A percentile compares a stretch with the other conserved stretches of the same genome.
These are phyloP conservation scores for Drosophila engyochracea DNA, from an alignment of 2,888 invertebrate genomes.

Conservation along the genomic window DNA sequence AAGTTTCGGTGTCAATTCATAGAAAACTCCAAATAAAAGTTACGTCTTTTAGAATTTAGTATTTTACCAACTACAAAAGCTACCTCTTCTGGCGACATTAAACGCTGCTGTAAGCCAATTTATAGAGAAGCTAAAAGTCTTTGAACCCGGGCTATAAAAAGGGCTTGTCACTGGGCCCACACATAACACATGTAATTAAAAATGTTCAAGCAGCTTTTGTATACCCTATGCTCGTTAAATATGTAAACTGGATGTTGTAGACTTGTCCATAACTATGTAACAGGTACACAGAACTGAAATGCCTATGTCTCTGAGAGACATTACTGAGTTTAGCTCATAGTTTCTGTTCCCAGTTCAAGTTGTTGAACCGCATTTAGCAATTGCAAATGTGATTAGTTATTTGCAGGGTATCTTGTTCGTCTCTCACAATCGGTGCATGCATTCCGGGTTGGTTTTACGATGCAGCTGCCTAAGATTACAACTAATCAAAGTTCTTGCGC, in stretches of 20 bases:
- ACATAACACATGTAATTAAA: conserved; percentile 31
- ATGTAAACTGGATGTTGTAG: not conserved
- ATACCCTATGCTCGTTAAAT: not conserved
- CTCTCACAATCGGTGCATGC: not conserved
- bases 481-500: conserved; percentile 64
- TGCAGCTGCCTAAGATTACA: conserved; percentile 64
- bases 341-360: not conserved
- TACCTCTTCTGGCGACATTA: conserved; percentile 36
- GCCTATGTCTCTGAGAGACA: rapidly evolving
- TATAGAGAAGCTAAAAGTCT: conserved; percentile 47
- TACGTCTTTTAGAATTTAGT: not conserved
- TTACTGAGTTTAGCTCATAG: rapidly evolving
- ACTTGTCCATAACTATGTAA: not conserved
- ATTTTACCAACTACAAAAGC: conserved; percentile 15
- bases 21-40: not conserved
- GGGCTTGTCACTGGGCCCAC: conserved; percentile 39
- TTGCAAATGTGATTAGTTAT: rapidly evolving
- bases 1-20: not conserved
- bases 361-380: not conserved
- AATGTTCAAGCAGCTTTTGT: conserved; percentile 11
- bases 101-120: conserved; percentile 51
- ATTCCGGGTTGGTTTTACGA: conserved; percentile 54
- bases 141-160: conserved; percentile 38
- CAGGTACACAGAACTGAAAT: not conserved
- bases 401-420: conserved; percentile 6